phyloP scores from a whole-genome alignment of 2,797 vertebrate genomes.

The Calcarius lapponicus region DNA sequence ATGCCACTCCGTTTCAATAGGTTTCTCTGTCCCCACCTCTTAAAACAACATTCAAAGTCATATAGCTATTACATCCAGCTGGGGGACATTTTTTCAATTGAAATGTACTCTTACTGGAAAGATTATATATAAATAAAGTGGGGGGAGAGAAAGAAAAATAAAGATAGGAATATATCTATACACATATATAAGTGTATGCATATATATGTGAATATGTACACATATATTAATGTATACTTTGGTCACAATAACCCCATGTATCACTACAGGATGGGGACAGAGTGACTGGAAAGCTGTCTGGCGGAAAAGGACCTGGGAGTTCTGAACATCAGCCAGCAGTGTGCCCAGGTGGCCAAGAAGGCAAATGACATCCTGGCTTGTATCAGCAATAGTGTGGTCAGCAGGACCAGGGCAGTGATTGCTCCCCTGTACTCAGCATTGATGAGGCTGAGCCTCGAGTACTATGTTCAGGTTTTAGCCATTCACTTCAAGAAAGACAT shows the following conservation, averaged over 20 bases:
- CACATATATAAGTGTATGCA: too few relatives aligned
- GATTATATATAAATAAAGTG: neutral
- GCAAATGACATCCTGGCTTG: neutral
- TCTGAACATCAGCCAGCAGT: neutral
- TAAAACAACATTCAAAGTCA: neutral
- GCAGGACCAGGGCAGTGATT: neutral
- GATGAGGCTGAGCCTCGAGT: neutral
- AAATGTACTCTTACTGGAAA: neutral
- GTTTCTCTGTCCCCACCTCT: neutral
- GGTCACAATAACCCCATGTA: neutral
- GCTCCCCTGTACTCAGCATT: neutral
- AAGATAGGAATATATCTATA: neutral
- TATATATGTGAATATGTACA: neutral
- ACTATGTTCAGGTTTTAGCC: neutral
- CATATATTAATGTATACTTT: neutral
- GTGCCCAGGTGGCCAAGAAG: neutral
- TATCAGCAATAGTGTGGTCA: neutral
- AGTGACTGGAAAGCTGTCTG: neutral
- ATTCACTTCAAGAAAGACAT: neutral
- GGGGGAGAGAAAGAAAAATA: neutral
- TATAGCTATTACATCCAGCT: neutral
- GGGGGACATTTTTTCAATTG: neutral
- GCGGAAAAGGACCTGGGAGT: neutral
- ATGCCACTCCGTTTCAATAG: neutral
- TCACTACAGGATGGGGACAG: neutral